Evolutionary conservation across 2,113 vertebrate species (phyloP), one percentile per base, ranked within the genome.

Genomic region (Seriola dumerili): DNA sequence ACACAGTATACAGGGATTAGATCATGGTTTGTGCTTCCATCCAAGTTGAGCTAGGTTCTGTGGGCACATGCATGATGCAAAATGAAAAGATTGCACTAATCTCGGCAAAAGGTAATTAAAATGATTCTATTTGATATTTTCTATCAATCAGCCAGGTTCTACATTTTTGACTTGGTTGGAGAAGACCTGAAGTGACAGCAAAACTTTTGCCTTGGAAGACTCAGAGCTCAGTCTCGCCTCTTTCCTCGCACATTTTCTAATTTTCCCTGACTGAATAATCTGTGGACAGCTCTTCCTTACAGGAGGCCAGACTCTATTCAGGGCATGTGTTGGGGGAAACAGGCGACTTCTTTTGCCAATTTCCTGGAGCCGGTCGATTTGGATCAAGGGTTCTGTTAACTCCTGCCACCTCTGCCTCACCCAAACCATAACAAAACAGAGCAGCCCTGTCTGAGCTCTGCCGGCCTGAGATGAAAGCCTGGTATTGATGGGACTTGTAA

Each of bases 401-500:
- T 73, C 59, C 71, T 5, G 57, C 91, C 83, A 83, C 86, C 81
- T 88, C 81, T 66, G 72, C 78, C 86, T 66, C 58, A 67, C 72
- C 85, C 40, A 13, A 78, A 76, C 84, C 87, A 58, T 84, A 80
- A 76, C 76, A 69, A 68, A 87, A 91, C 87, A 91, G 86, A 88
- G 79, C 14, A 6, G 58, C 61, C 64, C 84, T 85, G 68, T 91
- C 77, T 84, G 73, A 65, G 74, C 81, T 67, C 70, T 65, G 46
- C 65, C 44, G 32, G 66, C 57, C 70, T 42, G 58, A 78, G 83
- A 92, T 93, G 90, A 95, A 95, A 94, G 92, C 83, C 58, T 0
- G 29, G 67, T 82, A 93, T 94, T 95, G 92, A 95, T 38, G 10
- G 76, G 81, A 71, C 66, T 88, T n/a, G 59, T 83, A 88, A 84